phyloP scores from a whole-genome alignment of 2,113 vertebrate genomes.

The Numenius arquata region DNA sequence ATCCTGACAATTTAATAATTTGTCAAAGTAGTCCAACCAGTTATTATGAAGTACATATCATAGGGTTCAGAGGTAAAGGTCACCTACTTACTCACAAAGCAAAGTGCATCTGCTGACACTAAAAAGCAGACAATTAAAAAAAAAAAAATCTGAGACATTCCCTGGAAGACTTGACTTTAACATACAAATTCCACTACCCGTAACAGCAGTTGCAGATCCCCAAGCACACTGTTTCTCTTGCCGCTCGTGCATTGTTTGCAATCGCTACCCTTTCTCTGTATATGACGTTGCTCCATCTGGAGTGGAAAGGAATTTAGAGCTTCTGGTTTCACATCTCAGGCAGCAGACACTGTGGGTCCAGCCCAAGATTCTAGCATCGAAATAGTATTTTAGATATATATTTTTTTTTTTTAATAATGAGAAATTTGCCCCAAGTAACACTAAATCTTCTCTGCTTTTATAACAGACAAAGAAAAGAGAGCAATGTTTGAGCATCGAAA shows the following conservation, averaged over 20 bases:
- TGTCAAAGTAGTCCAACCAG: slow-evolving; percentile 63
- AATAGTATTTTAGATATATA: not conserved
- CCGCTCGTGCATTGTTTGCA: not conserved
- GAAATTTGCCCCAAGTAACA: not conserved
- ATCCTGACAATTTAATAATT: slow-evolving; percentile 73
- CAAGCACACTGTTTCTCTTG: not conserved
- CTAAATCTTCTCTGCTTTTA: not conserved
- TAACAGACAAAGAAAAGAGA: not conserved
- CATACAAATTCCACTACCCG: not conserved
- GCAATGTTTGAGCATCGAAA: not conserved
- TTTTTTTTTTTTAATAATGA: not conserved
- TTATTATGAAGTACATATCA: slow-evolving; percentile 65
- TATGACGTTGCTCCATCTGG: not conserved
- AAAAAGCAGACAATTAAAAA: slow-evolving; percentile 59
- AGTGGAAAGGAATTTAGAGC: slow-evolving; percentile 46
- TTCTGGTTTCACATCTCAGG: not conserved
- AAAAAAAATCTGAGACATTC: not conserved
- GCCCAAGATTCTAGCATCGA: not conserved
- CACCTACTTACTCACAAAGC: slow-evolving; percentile 26
- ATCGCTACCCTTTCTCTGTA: not conserved
- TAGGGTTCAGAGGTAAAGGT: slow-evolving; percentile 70
- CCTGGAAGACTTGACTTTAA: slow-evolving; percentile 8
- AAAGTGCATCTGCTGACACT: slow-evolving; percentile 61
- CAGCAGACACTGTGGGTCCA: not conserved
- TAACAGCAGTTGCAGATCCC: not conserved